phyloP scores from a whole-genome alignment of 2,113 vertebrate species.

The Paradoxurus hermaphroditus region DNA sequence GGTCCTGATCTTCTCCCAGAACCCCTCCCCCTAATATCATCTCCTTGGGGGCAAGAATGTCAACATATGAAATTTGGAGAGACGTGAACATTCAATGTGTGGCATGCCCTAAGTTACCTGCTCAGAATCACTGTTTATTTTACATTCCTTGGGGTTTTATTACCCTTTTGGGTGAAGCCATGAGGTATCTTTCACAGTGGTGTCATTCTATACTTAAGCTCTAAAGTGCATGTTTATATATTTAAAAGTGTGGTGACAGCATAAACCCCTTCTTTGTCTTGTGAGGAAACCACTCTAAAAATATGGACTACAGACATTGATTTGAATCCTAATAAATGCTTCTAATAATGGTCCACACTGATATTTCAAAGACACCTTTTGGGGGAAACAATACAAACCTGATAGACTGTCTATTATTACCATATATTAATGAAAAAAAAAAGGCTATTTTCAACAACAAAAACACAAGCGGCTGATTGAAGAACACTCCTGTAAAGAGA shows the following conservation, averaged over 20 bases:
- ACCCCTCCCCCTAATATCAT: background rate
- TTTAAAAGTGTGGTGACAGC: background rate
- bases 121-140: background rate
- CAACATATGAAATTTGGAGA: background rate
- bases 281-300: background rate
- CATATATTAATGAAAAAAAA: background rate
- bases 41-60: background rate
- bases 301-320: background rate
- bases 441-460: background rate
- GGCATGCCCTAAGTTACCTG: background rate
- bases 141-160: background rate
- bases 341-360: background rate
- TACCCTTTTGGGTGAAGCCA: background rate
- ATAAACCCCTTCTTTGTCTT: background rate
- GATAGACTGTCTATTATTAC: background rate
- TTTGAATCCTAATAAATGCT: background rate
- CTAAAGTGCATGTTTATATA: background rate
- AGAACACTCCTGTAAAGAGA: background rate
- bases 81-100: no score
- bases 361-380: background rate
- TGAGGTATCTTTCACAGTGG: background rate
- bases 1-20: no score
- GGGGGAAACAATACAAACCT: background rate
- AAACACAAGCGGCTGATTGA: background rate
- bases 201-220: background rate